Base-by-base conservation (phyloP, 2,888 invertebrate genomes). In the Apoda limacodes region DNA sequence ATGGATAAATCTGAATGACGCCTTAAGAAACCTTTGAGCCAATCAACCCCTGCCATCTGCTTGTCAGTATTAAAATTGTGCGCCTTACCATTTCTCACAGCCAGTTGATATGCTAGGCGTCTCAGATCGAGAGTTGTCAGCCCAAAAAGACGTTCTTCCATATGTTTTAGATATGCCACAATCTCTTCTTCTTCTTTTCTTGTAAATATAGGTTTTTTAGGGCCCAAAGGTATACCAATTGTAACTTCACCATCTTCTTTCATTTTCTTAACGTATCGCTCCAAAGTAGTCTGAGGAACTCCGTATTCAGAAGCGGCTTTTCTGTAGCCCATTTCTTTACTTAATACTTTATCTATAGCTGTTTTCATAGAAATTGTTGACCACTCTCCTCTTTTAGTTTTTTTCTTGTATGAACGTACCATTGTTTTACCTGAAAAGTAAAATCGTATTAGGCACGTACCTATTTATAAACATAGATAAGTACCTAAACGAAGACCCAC, bases 261-360 rank as follows among this genome's bases (percentile, higher is more conserved):
- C 23, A 34, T 35, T 42, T 42, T 30, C 6, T n/a, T 21, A 9
- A n/a, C n/a, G n/a, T n/a, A n/a, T n/a, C n/a, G n/a, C n/a, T n/a
- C n/a, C n/a, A n/a, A n/a, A n/a, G n/a, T n/a, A n/a, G 45, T 43
- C 34, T 44, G 40, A 31, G 43, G 44, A n/a, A 48, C 40, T 24
- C 20, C 38, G 28, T 44, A 38, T 36, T 13, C 31, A 25, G 25
- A 32, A 36, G 44, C 39, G 5, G 44, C 44, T 34, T 40, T 41
- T 35, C 19, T 41, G 34, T 40, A 43, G 7, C 46, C 43, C 28
- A 26, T 31, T 19, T 32, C 28, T 39, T 38, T 37, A 11, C 36
- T 41, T 25, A 41, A 37, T n/a, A 43, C 35, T 39, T 32, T 30
- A 37, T 46, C 37, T 30, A 41, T 32, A 34, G n/a, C n/a, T n/a